Conservation (phyloP, 1,140 invertebrate genomes). For the Linepithema humile region DNA sequence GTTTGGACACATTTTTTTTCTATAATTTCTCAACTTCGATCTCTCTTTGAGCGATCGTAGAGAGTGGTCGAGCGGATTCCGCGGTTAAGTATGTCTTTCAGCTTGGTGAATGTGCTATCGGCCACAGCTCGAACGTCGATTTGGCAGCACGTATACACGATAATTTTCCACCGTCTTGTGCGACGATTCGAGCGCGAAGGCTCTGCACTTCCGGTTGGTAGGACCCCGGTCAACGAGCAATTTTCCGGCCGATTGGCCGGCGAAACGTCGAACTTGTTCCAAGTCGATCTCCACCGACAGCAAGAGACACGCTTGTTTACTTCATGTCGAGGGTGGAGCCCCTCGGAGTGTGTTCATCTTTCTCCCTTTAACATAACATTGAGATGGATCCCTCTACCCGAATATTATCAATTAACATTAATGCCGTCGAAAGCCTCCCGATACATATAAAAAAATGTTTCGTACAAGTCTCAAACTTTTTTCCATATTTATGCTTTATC, state of each 20-base stretch:
- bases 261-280: slow-evolving; percentile 67
- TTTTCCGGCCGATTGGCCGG: slow-evolving; percentile 69
- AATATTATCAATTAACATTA: slow-evolving; percentile 25
- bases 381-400: no score
- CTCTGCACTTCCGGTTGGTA: slow-evolving; percentile 62
- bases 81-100: slow-evolving; percentile 24
- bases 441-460: not conserved
- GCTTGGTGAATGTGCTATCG: slow-evolving; percentile 39
- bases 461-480: not conserved
- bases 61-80: not conserved
- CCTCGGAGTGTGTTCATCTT: not conserved
- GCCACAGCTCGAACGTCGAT: slow-evolving; percentile 39
- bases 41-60: no score
- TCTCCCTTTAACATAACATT: slow-evolving; percentile 19
- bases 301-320: slow-evolving; percentile 72
- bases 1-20: not conserved
- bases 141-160: slow-evolving; percentile 56
- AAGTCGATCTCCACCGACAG: slow-evolving; percentile 68
- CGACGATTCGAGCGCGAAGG: slow-evolving; percentile 55
- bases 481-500: not conserved
- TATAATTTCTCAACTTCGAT: not conserved
- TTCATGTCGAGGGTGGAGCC: slow-evolving; percentile 12
- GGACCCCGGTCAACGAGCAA: slow-evolving; percentile 68
- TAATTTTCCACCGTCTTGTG: slow-evolving; percentile 62
- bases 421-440: not conserved